A percentile compares a stretch with the other conserved stretches of the same genome.
These are phyloP conservation scores for Erebia ligea DNA, from an alignment of 2,888 invertebrate genomes.

Conservation along the genomic window DNA sequence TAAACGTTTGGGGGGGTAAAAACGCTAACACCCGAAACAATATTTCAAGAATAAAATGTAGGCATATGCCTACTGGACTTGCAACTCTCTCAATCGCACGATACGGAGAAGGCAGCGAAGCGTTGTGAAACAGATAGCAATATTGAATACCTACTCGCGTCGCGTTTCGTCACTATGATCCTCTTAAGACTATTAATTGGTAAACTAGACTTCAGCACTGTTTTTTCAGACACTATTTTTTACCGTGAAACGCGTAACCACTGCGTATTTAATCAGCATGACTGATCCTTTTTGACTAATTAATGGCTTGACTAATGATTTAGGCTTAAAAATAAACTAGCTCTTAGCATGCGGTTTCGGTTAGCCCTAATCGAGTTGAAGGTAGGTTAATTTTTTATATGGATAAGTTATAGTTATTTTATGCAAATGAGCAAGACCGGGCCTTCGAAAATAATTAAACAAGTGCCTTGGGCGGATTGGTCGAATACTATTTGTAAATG, in stretches of 20 bases:
- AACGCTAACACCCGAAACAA: no score
- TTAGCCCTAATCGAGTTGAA: constrained; percentile 75
- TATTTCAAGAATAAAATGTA: no score
- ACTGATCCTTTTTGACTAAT: constrained; percentile 24
- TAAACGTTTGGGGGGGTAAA: no score
- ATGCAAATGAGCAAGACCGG: constrained; percentile 71
- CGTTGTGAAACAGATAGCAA: no score
- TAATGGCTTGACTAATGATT: constrained; percentile 58
- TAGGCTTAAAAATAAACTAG: constrained; percentile 54
- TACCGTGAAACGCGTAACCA: background rate
- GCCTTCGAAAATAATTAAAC: constrained; percentile 77
- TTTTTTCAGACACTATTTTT: no score
- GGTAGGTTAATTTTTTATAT: constrained; percentile 75
- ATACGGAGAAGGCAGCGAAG: no score
- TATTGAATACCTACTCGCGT: no score
- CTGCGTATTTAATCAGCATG: constrained; percentile 1
- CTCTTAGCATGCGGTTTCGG: constrained; percentile 74
- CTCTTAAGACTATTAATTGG: no score
- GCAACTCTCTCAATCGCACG: no score
- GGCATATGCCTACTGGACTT: no score
- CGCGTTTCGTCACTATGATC: no score
- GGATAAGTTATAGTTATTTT: constrained; percentile 79
- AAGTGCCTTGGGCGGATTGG: constrained; percentile 64
- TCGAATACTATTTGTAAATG: constrained; percentile 66
- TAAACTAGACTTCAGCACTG: no score